These are phyloP conservation scores for Selenia dentaria DNA, from an alignment of 2,888 invertebrate species.

Conservation along the genomic window DNA sequence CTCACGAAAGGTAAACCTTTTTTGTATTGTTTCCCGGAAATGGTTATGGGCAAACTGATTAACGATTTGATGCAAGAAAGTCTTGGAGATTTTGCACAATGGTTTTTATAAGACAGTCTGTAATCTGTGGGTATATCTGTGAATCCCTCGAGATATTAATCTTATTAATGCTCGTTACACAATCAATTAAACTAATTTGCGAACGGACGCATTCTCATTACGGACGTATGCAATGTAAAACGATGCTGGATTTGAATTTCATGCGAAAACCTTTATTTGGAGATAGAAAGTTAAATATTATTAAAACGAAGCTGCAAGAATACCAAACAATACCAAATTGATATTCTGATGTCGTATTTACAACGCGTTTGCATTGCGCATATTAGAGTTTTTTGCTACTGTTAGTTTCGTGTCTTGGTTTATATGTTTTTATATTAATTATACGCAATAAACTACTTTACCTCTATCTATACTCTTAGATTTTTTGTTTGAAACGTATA, in stretches of 20 bases:
- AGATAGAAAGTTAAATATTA: slow-evolving; percentile 41
- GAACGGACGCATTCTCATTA: slow-evolving; percentile 11
- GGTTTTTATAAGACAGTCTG: slow-evolving; percentile 13
- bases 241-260: slow-evolving; percentile 42
- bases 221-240: slow-evolving; percentile 22
- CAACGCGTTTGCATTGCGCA: too few species aligned
- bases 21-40: slow-evolving; percentile 16
- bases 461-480: too few species aligned
- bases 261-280: slow-evolving; percentile 43
- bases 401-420: too few species aligned
- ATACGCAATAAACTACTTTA: too few species aligned
- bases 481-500: too few species aligned
- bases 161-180: slow-evolving; percentile 27
- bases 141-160: slow-evolving; percentile 38
- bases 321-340: slow-evolving; percentile 12
- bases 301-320: slow-evolving; percentile 36
- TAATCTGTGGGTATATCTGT: slow-evolving; percentile 10
- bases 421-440: too few species aligned
- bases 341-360: slow-evolving; percentile 9
- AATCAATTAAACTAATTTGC: slow-evolving; percentile 31
- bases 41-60: slow-evolving; percentile 9
- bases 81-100: slow-evolving; percentile 12
- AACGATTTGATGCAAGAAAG: slow-evolving; percentile 9
- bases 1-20: slow-evolving; percentile 15
- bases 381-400: too few species aligned